These are phyloP conservation scores for Pollenia griseotomentosa DNA, from an alignment of 2,888 invertebrate genomes.

Conservation along the genomic window DNA sequence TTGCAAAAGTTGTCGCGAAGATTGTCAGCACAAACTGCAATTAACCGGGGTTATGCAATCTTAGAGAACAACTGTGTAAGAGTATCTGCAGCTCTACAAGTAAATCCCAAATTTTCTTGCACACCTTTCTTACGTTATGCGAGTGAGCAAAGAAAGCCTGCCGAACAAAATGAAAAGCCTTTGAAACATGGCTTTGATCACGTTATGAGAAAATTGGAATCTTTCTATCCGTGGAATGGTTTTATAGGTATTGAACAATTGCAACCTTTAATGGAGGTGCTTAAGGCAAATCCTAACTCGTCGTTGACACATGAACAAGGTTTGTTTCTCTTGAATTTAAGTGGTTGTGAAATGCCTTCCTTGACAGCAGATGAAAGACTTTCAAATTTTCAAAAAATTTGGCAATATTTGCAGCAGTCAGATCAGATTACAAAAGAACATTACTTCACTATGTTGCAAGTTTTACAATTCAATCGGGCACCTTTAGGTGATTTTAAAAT, in stretches of 20 bases:
- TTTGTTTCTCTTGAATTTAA: slow-evolving; percentile 85
- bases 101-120: neutral
- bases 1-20: slow-evolving; percentile 25
- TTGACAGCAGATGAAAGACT: slow-evolving; percentile 84
- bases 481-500: slow-evolving; percentile 82
- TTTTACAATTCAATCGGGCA: slow-evolving; percentile 87
- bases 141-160: slow-evolving; percentile 19
- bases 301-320: slow-evolving; percentile 75
- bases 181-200: slow-evolving; percentile 66
- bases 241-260: slow-evolving; percentile 76
- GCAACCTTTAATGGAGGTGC: slow-evolving; percentile 76
- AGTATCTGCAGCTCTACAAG: neutral
- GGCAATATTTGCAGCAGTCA: slow-evolving; percentile 84
- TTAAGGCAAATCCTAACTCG: slow-evolving; percentile 69
- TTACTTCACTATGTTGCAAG: slow-evolving; percentile 86
- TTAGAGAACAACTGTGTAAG: neutral
- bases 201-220: slow-evolving; percentile 76
- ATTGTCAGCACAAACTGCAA: neutral
- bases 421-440: slow-evolving; percentile 79
- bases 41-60: slow-evolving; percentile 57
- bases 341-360: slow-evolving; percentile 85
- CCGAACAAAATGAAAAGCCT: slow-evolving; percentile 20
- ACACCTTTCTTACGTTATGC: neutral
- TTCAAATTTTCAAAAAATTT: slow-evolving; percentile 85
- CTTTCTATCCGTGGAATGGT: slow-evolving; percentile 76